phyloP scores from a whole-genome alignment of 2,797 vertebrate genomes.

The Cynopterus sphinx region DNA sequence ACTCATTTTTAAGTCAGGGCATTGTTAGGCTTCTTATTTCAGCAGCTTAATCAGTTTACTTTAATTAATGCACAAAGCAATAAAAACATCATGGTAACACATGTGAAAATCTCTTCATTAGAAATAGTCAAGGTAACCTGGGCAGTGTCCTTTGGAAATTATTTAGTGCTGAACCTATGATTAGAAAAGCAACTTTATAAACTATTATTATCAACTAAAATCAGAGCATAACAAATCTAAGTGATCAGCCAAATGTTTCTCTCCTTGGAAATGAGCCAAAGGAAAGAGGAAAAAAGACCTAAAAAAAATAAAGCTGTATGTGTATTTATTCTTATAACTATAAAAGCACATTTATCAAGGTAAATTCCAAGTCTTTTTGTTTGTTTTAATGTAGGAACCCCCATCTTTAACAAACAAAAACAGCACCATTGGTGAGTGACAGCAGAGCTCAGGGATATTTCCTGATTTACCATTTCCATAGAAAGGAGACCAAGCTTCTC shows the following conservation, averaged over 20 bases:
- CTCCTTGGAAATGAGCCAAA: slow-evolving; percentile 70
- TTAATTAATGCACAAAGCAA: slow-evolving; percentile 11
- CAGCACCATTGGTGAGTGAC: background rate
- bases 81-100: background rate
- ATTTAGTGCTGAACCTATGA: slow-evolving; percentile 65
- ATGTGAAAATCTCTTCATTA: background rate
- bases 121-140: slow-evolving; percentile 62
- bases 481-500: background rate
- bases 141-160: slow-evolving; percentile 40
- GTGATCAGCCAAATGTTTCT: slow-evolving; percentile 63
- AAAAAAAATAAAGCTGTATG: slow-evolving; percentile 9
- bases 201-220: slow-evolving; percentile 69
- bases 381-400: background rate
- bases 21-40: background rate
- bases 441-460: background rate
- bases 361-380: slow-evolving; percentile 51
- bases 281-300: background rate
- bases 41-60: background rate
- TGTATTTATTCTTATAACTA: slow-evolving; percentile 2
- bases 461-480: background rate
- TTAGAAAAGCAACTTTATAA: slow-evolving; percentile 70
- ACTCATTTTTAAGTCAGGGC: background rate
- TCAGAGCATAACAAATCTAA: slow-evolving; percentile 69
- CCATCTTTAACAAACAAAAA: slow-evolving; percentile 8
- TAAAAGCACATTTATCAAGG: slow-evolving; percentile 38